Evolutionary conservation across 1,140 invertebrate genomes (phyloP).

Genomic region (Protaetia brevitarsis): DNA sequence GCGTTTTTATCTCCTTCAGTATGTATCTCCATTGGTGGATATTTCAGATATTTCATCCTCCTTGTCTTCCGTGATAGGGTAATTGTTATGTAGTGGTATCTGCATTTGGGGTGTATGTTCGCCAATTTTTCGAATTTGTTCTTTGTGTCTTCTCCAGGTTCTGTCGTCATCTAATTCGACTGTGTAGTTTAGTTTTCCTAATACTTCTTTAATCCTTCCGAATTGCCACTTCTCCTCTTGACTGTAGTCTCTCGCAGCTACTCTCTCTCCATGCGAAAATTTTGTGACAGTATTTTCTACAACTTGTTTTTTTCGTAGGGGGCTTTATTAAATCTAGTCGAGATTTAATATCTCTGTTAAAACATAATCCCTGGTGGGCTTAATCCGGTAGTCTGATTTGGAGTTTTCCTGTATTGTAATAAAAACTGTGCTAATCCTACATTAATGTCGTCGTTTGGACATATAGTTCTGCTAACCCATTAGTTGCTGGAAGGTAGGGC

Average conservation of each 20-base stretch:
- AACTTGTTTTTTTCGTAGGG: not conserved
- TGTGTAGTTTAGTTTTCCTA: conserved; percentile 13
- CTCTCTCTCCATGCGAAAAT: conserved; percentile 4
- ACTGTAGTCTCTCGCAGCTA: not conserved
- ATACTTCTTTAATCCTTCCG: not conserved
- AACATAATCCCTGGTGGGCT: not conserved
- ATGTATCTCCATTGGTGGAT: no score
- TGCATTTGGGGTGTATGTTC: no score
- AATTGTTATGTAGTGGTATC: no score
- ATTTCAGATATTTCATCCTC: no score
- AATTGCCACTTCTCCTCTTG: conserved; percentile 13
- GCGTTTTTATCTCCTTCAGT: no score
- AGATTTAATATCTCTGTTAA: not conserved
- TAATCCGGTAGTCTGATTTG: not conserved
- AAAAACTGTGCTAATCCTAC: no score
- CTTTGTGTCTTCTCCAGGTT: conserved; percentile 9
- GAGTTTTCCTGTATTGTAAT: conserved; percentile 18
- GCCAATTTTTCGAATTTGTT: not conserved
- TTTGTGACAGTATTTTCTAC: not conserved
- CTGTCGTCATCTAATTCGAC: conserved; percentile 4
- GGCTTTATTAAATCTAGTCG: not conserved
- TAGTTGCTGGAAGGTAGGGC: no score
- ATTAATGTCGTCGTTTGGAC: no score
- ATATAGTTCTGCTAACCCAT: no score
- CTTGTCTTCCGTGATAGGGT: no score